Conservation (phyloP, 2,888 invertebrate genomes). For the Thymelicus sylvestris region DNA sequence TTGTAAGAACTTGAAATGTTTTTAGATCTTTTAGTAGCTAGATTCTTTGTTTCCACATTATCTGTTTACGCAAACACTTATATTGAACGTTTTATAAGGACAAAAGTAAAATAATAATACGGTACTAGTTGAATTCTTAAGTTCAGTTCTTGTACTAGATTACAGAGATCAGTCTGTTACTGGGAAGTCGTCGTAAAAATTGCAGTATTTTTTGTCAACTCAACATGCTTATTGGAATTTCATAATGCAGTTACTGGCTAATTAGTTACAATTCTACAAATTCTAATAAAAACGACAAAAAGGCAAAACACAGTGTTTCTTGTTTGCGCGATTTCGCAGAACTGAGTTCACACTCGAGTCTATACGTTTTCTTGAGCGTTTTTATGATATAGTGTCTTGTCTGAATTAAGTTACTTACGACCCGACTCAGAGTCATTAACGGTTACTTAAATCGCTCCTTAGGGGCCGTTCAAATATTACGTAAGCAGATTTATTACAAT, state of each 20-base stretch:
- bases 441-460: too few species aligned
- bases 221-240: background rate
- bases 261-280: slow-evolving; percentile 6
- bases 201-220: slow-evolving; percentile 1
- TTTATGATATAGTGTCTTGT: too few species aligned
- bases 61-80: too few species aligned
- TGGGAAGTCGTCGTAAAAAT: background rate
- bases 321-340: background rate
- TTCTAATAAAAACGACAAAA: slow-evolving; percentile 6
- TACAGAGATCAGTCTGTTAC: background rate
- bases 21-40: too few species aligned
- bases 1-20: too few species aligned
- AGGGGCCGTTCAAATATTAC: too few species aligned
- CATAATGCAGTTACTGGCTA: slow-evolving; percentile 7
- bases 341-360: background rate
- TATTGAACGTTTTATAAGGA: too few species aligned
- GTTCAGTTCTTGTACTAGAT: background rate
- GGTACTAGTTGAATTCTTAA: background rate
- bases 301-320: background rate
- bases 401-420: too few species aligned
- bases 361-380: background rate
- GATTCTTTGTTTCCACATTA: too few species aligned
- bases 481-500: too few species aligned
- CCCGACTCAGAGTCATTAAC: too few species aligned
- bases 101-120: too few species aligned